Conservation (phyloP, 2,888 invertebrate genomes). For the Gnatocerus cornutus region DNA sequence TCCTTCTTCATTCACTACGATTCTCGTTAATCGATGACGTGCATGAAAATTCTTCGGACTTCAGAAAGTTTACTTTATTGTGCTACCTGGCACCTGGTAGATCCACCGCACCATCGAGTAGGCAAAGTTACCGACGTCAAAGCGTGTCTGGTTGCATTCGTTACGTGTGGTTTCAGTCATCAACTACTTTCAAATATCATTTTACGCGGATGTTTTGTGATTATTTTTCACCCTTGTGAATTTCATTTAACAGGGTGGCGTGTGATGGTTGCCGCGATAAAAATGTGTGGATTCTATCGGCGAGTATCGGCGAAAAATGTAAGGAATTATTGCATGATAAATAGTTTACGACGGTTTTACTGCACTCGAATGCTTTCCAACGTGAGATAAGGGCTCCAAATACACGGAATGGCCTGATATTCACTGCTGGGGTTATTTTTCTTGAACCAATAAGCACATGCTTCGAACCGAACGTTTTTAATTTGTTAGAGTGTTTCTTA, state of each 20-base stretch:
- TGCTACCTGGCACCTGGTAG: slow-evolving; percentile 55
- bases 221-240: background rate
- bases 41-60: slow-evolving; percentile 49
- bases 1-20: slow-evolving; percentile 23
- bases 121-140: slow-evolving; percentile 24
- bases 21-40: slow-evolving; percentile 36
- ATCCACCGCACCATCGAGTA: slow-evolving; percentile 45
- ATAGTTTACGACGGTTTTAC: slow-evolving; percentile 14
- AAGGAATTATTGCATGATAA: slow-evolving; percentile 29
- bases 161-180: background rate
- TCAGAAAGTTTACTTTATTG: slow-evolving; percentile 51
- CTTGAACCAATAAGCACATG: background rate
- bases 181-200: slow-evolving; percentile 11
- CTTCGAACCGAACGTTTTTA: background rate
- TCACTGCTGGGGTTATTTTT: background rate
- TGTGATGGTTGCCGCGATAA: slow-evolving; percentile 28
- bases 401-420: background rate
- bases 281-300: slow-evolving; percentile 35
- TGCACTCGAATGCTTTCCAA: slow-evolving; percentile 10
- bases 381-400: background rate
- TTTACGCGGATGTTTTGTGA: background rate
- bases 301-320: slow-evolving; percentile 19
- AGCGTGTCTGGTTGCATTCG: slow-evolving; percentile 45
- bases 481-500: slow-evolving; percentile 1
- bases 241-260: slow-evolving; percentile 7